These are phyloP conservation scores for Rhopilema esculentum DNA, from an alignment of 30 jellyfish, hydroid and myxozoan species.

Conservation along the genomic window DNA sequence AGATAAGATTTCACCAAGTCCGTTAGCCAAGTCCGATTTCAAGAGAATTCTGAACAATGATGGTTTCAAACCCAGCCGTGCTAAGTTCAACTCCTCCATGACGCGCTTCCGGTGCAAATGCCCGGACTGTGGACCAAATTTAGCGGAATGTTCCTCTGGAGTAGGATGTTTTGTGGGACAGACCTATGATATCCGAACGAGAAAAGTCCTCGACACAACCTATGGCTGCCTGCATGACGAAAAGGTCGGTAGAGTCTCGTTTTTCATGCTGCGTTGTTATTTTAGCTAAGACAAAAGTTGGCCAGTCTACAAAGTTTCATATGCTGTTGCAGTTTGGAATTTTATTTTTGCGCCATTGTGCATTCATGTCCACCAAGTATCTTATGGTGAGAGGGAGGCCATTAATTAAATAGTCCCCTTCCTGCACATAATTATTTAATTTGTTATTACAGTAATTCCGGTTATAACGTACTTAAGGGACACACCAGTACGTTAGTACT, in stretches of 20 bases:
- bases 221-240: conserved; percentile 81
- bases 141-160: conserved; percentile 40
- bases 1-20: conserved; percentile 64
- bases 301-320: too few relatives aligned
- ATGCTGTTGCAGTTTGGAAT: too few relatives aligned
- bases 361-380: too few relatives aligned
- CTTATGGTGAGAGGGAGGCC: too few relatives aligned
- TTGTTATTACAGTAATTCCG: too few relatives aligned
- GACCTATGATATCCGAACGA: conserved; percentile 35
- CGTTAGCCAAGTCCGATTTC: conserved; percentile 15
- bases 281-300: too few relatives aligned
- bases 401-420: too few relatives aligned
- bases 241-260: conserved; percentile 22
- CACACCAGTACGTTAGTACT: too few relatives aligned
- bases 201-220: conserved; percentile 27
- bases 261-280: too few relatives aligned
- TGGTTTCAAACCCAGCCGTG: background rate
- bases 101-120: conserved; percentile 62
- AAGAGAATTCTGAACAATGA: conserved; percentile 9
- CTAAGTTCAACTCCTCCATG: background rate
- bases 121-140: conserved; percentile 70
- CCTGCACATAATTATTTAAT: too few relatives aligned
- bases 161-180: conserved; percentile 82
- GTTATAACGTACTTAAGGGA: too few relatives aligned
- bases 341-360: too few relatives aligned